Evolutionary conservation across 2,888 invertebrate genomes (phyloP).

Genomic region (Cacoxenus indagator): DNA sequence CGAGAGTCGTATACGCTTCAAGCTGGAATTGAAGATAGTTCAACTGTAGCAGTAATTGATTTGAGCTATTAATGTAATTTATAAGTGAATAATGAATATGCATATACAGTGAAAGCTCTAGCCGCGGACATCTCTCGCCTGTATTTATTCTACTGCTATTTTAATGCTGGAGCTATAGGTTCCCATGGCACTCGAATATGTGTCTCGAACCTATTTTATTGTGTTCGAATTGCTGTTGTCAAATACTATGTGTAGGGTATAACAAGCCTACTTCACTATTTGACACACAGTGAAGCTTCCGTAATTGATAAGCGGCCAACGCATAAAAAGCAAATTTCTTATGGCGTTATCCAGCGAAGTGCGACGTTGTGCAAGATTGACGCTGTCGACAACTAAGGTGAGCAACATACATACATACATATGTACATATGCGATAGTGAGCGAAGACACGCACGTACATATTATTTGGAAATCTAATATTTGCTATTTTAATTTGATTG

Average conservation of each 20-base stretch:
- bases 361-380: background rate
- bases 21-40: too few species aligned
- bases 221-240: background rate
- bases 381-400: background rate
- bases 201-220: too few species aligned
- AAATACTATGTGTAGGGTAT: too few species aligned
- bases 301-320: conserved; percentile 53
- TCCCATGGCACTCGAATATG: too few species aligned
- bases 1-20: too few species aligned
- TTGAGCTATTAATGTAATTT: too few species aligned
- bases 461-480: conserved; percentile 49
- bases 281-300: conserved; percentile 49
- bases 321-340: background rate
- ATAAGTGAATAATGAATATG: too few species aligned
- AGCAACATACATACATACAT: background rate
- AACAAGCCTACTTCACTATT: conserved; percentile 26
- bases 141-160: too few species aligned
- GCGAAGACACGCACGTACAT: conserved; percentile 5
- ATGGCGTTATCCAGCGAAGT: background rate
- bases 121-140: too few species aligned
- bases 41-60: too few species aligned
- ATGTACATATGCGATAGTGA: background rate
- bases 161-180: too few species aligned
- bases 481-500: conserved; percentile 53
- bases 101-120: too few species aligned